A percentile compares a stretch with the other conserved stretches of the same genome.
Evolutionary conservation across 2,797 vertebrate species (phyloP).

Genomic region (Triplophysa yarkandensis): DNA sequence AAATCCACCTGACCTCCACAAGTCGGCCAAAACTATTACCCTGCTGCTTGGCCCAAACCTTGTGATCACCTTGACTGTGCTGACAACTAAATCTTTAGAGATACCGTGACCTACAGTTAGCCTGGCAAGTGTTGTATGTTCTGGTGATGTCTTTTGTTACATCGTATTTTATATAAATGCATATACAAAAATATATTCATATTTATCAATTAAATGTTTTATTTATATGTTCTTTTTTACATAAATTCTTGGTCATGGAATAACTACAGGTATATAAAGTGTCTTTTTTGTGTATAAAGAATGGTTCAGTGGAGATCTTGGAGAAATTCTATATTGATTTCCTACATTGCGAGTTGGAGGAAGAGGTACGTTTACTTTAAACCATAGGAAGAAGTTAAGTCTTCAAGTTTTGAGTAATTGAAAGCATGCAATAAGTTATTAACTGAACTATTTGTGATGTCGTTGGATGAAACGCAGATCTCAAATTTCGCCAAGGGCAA

Average conservation of each 20-base stretch:
- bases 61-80: slow-evolving; percentile 13
- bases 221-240: no score
- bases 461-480: neutral
- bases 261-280: neutral
- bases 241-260: neutral
- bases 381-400: no score
- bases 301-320: neutral
- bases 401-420: neutral
- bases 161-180: no score
- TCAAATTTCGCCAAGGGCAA: slow-evolving; percentile 3
- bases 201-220: no score
- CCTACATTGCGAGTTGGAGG: no score
- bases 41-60: slow-evolving; percentile 15
- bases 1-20: slow-evolving; percentile 43
- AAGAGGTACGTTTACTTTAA: no score
- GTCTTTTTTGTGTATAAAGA: neutral
- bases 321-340: neutral
- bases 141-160: no score
- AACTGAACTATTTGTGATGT: neutral
- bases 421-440: neutral
- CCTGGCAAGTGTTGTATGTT: neutral
- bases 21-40: slow-evolving; percentile 42
- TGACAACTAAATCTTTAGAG: neutral
- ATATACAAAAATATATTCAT: neutral
- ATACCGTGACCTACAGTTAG: neutral